phyloP scores from a whole-genome alignment of 1,140 invertebrate species.

The Paraescarpia echinospica region DNA sequence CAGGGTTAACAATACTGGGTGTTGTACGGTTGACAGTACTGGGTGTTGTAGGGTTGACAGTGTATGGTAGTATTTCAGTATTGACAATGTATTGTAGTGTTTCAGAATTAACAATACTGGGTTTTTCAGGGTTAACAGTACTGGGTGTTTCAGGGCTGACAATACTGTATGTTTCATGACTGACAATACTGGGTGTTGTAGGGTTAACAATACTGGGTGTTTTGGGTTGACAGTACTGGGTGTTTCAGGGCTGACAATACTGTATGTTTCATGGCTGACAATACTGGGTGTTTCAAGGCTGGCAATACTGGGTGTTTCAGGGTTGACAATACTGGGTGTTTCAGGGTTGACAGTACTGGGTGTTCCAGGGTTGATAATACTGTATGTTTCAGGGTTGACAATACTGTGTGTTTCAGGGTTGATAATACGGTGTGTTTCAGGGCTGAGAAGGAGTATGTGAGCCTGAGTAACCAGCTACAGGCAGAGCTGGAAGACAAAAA shows the following conservation, averaged over 20 bases:
- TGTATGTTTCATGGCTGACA: neutral
- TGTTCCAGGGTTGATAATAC: neutral
- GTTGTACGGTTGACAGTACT: no score
- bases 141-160: no score
- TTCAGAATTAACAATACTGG: neutral
- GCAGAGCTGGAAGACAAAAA: constrained; percentile 53
- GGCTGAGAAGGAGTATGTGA: constrained; percentile 47
- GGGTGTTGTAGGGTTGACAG: no score
- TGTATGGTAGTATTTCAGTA: no score
- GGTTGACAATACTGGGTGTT: neutral
- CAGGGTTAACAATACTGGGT: no score
- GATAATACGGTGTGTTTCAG: constrained; percentile 30
- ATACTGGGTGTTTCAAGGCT: neutral
- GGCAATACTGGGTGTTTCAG: neutral
- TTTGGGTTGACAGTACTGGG: neutral
- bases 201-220: no score
- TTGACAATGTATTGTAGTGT: no score
- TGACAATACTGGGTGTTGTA: no score
- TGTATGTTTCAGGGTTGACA: neutral
- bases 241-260: neutral
- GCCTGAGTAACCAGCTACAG: constrained; percentile 42
- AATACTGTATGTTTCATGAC: no score
- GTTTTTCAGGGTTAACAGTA: neutral
- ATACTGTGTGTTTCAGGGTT: neutral
- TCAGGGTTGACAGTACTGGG: neutral